A percentile compares a stretch with the other conserved stretches of the same genome.
Evolutionary conservation across 2,113 vertebrate species (phyloP).

Genomic region (Alethe diademata): DNA sequence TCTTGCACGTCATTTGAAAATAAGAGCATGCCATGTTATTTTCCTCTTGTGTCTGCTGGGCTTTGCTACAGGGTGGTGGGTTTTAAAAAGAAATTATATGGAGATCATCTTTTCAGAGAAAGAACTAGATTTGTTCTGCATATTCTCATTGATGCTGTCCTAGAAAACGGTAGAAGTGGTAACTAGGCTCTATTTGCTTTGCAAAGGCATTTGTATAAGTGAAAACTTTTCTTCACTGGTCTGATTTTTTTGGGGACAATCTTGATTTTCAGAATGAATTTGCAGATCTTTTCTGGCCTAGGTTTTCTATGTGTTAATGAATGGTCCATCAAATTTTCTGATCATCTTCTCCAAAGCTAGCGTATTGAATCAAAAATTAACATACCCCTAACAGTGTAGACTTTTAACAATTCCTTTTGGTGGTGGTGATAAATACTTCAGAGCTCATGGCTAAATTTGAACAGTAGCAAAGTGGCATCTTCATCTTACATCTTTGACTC

Average conservation of each 20-base stretch:
- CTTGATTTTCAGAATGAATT: background rate
- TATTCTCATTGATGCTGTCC: background rate
- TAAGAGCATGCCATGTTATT: background rate
- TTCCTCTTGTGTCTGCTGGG: background rate
- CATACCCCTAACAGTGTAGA: fast-evolving
- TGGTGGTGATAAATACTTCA: background rate
- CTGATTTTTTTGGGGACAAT: background rate
- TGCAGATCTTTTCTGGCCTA: background rate
- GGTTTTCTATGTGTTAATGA: background rate
- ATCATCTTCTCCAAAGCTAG: background rate
- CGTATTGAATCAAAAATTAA: background rate
- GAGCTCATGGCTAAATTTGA: background rate
- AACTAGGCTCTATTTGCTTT: background rate
- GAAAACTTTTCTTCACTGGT: background rate
- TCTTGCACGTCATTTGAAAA: background rate
- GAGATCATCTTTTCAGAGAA: background rate
- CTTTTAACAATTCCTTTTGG: background rate
- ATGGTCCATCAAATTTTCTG: background rate
- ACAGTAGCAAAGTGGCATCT: background rate
- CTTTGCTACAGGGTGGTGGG: background rate
- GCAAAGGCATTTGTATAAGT: background rate
- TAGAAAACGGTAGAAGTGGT: background rate
- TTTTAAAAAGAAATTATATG: background rate
- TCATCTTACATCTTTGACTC: background rate
- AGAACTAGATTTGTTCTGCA: background rate